Percentiles rank a stretch among this genome's conserved stretches.
These are phyloP conservation scores for Cassiopea andromeda DNA, from an alignment of 30 jellyfish, hydroid and myxozoan genomes.

Conservation along the genomic window DNA sequence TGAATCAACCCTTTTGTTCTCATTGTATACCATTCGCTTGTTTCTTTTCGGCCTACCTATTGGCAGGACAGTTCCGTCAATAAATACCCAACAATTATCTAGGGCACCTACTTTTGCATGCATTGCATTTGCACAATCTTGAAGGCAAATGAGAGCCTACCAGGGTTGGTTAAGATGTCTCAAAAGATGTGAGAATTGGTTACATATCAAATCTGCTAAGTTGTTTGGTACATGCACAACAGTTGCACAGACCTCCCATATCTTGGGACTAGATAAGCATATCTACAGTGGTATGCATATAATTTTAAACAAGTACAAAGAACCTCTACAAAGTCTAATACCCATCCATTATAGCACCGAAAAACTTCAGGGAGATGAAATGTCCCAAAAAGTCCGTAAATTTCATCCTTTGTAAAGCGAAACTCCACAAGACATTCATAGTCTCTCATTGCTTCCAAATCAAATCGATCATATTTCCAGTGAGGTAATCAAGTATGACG, in stretches of 20 bases:
- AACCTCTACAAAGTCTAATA: neutral
- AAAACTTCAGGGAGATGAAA: neutral
- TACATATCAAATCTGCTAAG: too few species aligned
- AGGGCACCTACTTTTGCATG: neutral
- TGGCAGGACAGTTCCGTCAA: neutral
- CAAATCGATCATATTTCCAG: neutral
- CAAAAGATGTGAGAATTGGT: neutral
- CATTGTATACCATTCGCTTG: neutral
- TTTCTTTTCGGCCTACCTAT: neutral
- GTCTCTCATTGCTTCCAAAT: neutral
- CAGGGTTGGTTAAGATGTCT: neutral
- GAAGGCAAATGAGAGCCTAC: neutral
- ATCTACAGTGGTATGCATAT: neutral
- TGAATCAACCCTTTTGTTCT: too few species aligned
- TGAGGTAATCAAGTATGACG: too few species aligned
- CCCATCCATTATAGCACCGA: neutral
- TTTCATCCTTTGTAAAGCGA: neutral
- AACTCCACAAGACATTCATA: neutral
- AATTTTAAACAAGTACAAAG: neutral
- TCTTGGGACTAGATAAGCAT: neutral
- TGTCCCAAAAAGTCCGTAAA: neutral
- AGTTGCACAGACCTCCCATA: neutral
- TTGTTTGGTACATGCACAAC: neutral
- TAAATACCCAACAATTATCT: neutral
- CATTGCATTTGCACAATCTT: neutral